A percentile compares a stretch with the other conserved stretches of the same genome.
Evolutionary conservation across 1,140 invertebrate species (phyloP).

Genomic region (Drosophila malerkotliana): DNA sequence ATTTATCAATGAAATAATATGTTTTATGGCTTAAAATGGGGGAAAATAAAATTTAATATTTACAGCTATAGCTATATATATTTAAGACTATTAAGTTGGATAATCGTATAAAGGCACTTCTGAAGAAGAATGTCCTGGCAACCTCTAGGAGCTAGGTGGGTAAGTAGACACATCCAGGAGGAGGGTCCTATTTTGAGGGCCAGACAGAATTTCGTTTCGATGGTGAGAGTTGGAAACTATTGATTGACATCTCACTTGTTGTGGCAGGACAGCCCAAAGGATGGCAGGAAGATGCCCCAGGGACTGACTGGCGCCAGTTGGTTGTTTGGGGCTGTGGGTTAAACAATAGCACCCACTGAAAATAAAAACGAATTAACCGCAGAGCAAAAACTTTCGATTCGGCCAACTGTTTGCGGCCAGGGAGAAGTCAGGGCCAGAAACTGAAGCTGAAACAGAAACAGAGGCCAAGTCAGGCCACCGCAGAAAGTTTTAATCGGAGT

Average conservation of each 20-base stretch:
- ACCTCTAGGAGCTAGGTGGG: neutral
- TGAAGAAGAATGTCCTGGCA: neutral
- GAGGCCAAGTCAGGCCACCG: slow-evolving; percentile 6
- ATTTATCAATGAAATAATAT: neutral
- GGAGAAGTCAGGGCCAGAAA: slow-evolving; percentile 11
- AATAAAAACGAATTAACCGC: slow-evolving; percentile 42
- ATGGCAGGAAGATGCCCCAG: neutral
- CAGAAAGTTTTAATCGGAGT: slow-evolving; percentile 46
- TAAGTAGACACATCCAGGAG: slow-evolving; percentile 8
- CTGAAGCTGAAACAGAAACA: slow-evolving; percentile 13
- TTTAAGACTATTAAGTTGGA: neutral
- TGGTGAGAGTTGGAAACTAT: slow-evolving; percentile 15
- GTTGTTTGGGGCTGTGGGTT: slow-evolving; percentile 29
- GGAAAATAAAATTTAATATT: neutral
- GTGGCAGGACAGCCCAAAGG: neutral
- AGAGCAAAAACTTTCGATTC: slow-evolving; percentile 40
- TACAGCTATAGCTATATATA: too few relatives aligned
- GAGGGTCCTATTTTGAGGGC: neutral
- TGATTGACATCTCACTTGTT: slow-evolving; percentile 51
- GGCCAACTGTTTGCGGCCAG: slow-evolving; percentile 31
- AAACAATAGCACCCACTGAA: slow-evolving; percentile 32
- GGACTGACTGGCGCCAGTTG: slow-evolving; percentile 34
- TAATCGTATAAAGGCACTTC: neutral
- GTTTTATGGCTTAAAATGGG: neutral
- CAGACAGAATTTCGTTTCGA: slow-evolving; percentile 6